These are phyloP conservation scores for Cryptus armator DNA, from an alignment of 2,888 invertebrate genomes.

Conservation along the genomic window DNA sequence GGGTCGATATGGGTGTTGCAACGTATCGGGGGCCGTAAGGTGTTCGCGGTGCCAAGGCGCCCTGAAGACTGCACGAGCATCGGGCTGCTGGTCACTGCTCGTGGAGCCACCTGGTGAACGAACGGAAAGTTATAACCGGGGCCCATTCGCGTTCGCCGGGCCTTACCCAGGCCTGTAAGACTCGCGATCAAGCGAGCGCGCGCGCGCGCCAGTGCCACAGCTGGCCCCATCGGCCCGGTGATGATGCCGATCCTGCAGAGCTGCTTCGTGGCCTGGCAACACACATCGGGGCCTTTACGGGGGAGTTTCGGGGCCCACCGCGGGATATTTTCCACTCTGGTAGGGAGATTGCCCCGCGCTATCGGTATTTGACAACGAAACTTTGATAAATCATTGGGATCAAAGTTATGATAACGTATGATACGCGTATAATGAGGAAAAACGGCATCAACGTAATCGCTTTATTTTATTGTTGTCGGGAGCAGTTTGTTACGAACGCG, in stretches of 20 bases:
- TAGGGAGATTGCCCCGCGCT: not conserved
- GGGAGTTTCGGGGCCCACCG: conserved; percentile 63
- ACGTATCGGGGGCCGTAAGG: conserved; percentile 79
- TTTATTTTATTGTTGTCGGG: too few relatives aligned
- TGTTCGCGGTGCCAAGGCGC: conserved; percentile 89
- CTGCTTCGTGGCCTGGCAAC: conserved; percentile 75
- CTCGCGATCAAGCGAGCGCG: conserved; percentile 66
- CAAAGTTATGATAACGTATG: not conserved
- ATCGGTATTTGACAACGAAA: conserved; percentile 1
- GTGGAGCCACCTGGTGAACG: conserved; percentile 88
- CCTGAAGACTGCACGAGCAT: conserved; percentile 88
- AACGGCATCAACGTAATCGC: too few relatives aligned
- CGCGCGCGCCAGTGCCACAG: conserved; percentile 47
- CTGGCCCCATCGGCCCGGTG: conserved; percentile 69
- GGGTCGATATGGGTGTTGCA: conserved; percentile 25
- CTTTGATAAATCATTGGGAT: not conserved
- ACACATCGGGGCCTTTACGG: conserved; percentile 82
- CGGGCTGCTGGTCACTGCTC: conserved; percentile 87
- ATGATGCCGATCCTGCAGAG: conserved; percentile 43
- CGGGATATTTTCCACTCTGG: conserved; percentile 24
- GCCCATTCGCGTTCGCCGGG: conserved; percentile 81
- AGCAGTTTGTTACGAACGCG: too few relatives aligned
- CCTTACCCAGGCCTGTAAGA: conserved; percentile 72
- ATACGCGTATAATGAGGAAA: not conserved
- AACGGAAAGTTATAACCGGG: conserved; percentile 76